These are phyloP conservation scores for Cheilinus undulatus DNA, from an alignment of 2,113 vertebrate genomes.

Conservation along the genomic window DNA sequence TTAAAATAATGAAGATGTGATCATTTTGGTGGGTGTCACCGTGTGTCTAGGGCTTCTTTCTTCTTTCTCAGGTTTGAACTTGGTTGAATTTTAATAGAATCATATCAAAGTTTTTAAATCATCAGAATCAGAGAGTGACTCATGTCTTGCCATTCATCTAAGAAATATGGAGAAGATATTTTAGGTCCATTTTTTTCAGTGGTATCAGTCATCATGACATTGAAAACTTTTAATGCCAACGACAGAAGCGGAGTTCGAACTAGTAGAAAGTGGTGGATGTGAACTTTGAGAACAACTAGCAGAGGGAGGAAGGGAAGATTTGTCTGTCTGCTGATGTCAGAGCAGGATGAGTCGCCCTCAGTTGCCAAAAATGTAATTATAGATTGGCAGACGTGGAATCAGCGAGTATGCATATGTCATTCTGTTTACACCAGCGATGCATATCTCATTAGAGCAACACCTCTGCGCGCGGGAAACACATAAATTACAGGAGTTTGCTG, in stretches of 20 bases:
- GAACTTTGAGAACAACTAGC: constrained; percentile 1
- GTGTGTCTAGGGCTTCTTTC: too few species aligned
- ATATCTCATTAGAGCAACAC: constrained; percentile 35
- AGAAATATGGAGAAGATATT: too few species aligned
- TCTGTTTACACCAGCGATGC: constrained; percentile 13
- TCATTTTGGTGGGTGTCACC: too few species aligned
- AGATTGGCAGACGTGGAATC: constrained; percentile 6
- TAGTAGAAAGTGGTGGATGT: neutral
- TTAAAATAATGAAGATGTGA: too few species aligned
- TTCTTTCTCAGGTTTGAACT: too few species aligned
- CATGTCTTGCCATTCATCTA: too few species aligned
- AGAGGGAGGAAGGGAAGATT: neutral
- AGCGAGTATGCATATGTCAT: neutral
- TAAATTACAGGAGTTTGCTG: constrained; percentile 28
- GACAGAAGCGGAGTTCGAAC: constrained; percentile 1
- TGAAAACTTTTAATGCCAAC: constrained; percentile 3
- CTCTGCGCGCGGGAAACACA: constrained; percentile 16
- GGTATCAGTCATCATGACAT: too few species aligned
- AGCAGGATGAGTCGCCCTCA: neutral
- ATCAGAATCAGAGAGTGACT: too few species aligned
- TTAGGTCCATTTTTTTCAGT: too few species aligned
- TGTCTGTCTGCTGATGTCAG: constrained; percentile 1
- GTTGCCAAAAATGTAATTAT: constrained; percentile 22
- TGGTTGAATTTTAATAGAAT: too few species aligned
- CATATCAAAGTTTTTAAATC: too few species aligned